Evolutionary conservation across 1,140 invertebrate genomes (phyloP).

Genomic region (Euborellia annulipes): DNA sequence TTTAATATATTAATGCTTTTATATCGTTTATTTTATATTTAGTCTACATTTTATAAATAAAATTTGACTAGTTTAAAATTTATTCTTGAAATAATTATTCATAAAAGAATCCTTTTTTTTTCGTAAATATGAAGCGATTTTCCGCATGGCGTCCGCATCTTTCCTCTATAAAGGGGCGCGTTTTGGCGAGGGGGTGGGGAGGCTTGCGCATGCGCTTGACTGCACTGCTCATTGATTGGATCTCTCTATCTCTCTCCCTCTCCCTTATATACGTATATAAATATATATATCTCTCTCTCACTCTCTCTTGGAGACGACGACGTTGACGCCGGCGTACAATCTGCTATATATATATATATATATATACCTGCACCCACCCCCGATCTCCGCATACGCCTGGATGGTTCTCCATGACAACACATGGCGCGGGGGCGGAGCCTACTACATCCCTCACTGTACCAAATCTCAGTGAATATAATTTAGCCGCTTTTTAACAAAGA

Average conservation of each 20-base stretch:
- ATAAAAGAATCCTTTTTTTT: too few relatives aligned
- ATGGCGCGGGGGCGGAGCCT: constrained; percentile 3
- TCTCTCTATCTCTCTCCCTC: constrained; percentile 1
- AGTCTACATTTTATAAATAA: too few relatives aligned
- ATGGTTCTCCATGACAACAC: constrained; percentile 1
- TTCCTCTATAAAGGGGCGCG: too few relatives aligned
- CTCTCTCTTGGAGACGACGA: background rate
- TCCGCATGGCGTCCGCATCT: too few relatives aligned
- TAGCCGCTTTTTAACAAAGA: constrained; percentile 3
- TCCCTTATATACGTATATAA: background rate
- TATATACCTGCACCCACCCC: background rate
- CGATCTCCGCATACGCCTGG: background rate
- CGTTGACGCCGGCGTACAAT: constrained; percentile 19
- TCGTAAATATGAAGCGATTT: too few relatives aligned
- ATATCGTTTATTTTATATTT: too few relatives aligned
- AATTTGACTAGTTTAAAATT: too few relatives aligned
- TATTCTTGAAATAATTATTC: too few relatives aligned
- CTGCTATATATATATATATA: constrained; percentile 4
- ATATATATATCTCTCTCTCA: constrained; percentile 1
- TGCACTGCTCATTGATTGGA: too few relatives aligned
- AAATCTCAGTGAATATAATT: constrained; percentile 8
- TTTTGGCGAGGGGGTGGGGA: too few relatives aligned
- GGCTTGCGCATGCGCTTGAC: too few relatives aligned
- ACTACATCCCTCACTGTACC: constrained; percentile 2
- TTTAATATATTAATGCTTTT: too few relatives aligned